Evolutionary conservation across 2,113 vertebrate genomes (phyloP).

Genomic region (Pollachius pollachius): DNA sequence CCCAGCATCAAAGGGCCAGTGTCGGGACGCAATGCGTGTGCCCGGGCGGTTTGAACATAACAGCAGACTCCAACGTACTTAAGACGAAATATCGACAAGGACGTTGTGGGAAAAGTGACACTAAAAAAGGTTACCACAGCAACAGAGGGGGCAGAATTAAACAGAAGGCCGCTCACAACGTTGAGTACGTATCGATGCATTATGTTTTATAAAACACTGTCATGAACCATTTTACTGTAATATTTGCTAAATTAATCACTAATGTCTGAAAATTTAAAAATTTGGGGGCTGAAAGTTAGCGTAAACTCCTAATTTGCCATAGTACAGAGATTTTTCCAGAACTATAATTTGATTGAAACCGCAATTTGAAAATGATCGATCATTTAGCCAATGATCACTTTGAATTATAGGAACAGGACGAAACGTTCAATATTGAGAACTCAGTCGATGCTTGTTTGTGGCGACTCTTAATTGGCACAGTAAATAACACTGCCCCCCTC

Average conservation of each 20-base stretch:
- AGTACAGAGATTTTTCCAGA: too few species aligned
- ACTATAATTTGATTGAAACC: too few species aligned
- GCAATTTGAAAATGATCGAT: too few species aligned
- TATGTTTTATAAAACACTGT: too few species aligned
- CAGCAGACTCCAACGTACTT: neutral
- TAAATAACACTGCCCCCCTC: slow-evolving; percentile 59
- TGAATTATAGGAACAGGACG: too few species aligned
- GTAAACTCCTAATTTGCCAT: too few species aligned
- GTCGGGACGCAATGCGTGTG: neutral
- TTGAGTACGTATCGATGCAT: too few species aligned
- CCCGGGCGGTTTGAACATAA: neutral
- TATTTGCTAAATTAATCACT: too few species aligned
- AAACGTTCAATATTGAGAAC: slow-evolving; percentile 6
- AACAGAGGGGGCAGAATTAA: neutral
- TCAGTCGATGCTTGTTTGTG: slow-evolving; percentile 10
- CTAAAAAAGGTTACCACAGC: slow-evolving; percentile 2
- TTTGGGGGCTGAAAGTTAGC: too few species aligned
- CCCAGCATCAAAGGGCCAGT: neutral
- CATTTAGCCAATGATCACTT: too few species aligned
- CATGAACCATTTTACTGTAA: too few species aligned
- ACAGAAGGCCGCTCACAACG: neutral
- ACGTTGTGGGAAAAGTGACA: neutral
- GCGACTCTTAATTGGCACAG: slow-evolving; percentile 14
- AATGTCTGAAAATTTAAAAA: too few species aligned
- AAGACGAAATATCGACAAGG: neutral